Base-by-base conservation (phyloP, 2,888 invertebrate species). In the Hemaris fuciformis region DNA sequence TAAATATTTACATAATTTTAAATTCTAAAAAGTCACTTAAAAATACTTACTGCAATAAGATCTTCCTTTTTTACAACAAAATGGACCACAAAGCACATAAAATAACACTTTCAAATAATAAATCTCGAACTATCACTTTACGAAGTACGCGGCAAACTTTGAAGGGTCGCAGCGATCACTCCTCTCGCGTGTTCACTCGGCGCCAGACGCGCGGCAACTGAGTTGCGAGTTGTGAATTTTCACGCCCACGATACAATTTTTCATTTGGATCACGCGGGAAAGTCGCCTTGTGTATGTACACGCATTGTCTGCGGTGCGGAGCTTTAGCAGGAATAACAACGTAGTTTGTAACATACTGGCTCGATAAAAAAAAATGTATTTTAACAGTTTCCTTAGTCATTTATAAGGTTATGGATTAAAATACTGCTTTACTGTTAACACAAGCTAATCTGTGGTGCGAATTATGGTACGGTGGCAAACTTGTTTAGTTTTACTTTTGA, bases 201-300 rank as follows among this genome's bases (percentile, higher is more conserved):
- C 86, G 88, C 87, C 66, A 63, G 72, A 69, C 75, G 80, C 84
- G 88, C 85, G 80, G 66, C 72, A 74, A 88, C 87, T 87, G 80
- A 68, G 61, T 73, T 64, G 58, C 60, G 59, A 23, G 31, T 68
- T 75, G 75, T 76, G 79, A 80, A 75, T 81, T 77, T 79, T 83
- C 80, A 65, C 73, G 67, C 72, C 67, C 70, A 72, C 70, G 71
- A 65, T 62, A 61, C 67, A 69, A 75, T 74, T 87, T 87, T 85
- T 83, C 83, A 82, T 80, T 83, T 79, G 65, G 76, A 79, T 75
- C 79, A 77, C 80, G 79, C 84, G 83, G 84, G 78, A 83, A 83
- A 81, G 72, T 75, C 77, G 70, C 73, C 76, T 75, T 77, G 77
- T 74, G 70, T 81, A 79, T 78, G 68, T 74, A 63, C 67, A 64